Percentiles rank a stretch among this genome's conserved stretches.
Evolutionary conservation across 2,113 vertebrate genomes (phyloP).

Genomic region (Rhodinocichla rosea): DNA sequence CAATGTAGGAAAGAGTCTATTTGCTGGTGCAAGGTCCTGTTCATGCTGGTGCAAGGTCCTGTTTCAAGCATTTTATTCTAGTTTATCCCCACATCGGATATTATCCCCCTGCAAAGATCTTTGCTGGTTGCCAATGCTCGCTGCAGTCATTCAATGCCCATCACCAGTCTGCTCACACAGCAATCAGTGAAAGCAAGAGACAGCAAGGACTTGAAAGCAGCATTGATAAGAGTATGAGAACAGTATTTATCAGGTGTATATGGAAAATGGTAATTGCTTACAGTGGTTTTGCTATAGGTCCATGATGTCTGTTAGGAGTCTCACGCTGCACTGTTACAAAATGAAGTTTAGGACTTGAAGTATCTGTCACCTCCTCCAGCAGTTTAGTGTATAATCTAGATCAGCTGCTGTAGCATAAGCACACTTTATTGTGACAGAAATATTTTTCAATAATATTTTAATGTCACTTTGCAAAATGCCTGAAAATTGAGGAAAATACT

Average conservation of each 20-base stretch:
- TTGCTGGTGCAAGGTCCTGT: background rate
- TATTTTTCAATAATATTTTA: background rate
- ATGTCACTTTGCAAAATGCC: background rate
- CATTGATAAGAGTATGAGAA: background rate
- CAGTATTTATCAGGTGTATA: background rate
- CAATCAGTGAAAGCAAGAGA: background rate
- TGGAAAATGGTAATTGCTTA: background rate
- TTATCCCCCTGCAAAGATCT: background rate
- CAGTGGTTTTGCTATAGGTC: background rate
- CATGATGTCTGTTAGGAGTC: background rate
- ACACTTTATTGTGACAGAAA: background rate
- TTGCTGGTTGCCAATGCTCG: background rate
- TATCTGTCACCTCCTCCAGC: background rate
- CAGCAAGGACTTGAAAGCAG: background rate
- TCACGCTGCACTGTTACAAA: background rate
- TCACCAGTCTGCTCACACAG: background rate
- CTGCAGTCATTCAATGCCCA: background rate
- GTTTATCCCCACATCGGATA: background rate
- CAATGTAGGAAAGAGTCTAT: background rate
- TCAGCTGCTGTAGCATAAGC: background rate
- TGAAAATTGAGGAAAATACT: background rate
- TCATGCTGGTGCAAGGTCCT: background rate
- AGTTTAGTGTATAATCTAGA: background rate
- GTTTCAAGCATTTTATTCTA: background rate
- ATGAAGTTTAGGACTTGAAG: background rate